Evolutionary conservation across 2,888 invertebrate genomes (phyloP).

Genomic region (Callosobruchus maculatus): DNA sequence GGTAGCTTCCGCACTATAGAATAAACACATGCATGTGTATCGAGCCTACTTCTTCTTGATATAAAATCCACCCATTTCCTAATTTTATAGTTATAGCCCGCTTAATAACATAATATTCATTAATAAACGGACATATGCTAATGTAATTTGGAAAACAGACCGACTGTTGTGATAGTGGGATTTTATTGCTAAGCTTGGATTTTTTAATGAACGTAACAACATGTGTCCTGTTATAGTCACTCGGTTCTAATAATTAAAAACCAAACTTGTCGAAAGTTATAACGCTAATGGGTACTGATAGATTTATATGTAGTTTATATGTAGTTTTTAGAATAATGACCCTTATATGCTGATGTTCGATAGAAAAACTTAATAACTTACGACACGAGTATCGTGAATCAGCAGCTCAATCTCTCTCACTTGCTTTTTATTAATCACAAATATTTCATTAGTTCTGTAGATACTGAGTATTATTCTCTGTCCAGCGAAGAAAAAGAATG

Average conservation of each 20-base stretch:
- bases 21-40: not conserved
- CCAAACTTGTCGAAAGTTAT: not conserved
- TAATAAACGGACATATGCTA: slow-evolving; percentile 8
- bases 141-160: slow-evolving; percentile 9
- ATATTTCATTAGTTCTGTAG: no score
- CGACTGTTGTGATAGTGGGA: slow-evolving; percentile 5
- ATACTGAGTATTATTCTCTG: no score
- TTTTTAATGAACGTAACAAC: not conserved
- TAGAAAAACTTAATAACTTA: no score
- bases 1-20: not conserved
- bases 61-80: slow-evolving; percentile 27
- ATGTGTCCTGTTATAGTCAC: not conserved
- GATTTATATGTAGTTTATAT: not conserved
- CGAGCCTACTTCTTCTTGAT: not conserved
- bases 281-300: not conserved
- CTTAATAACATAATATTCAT: not conserved
- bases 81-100: slow-evolving; percentile 17
- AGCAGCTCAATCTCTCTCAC: no score
- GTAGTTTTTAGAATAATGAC: no score
- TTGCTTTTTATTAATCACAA: no score
- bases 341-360: no score
- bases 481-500: no score
- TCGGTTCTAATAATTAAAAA: not conserved
- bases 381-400: no score
- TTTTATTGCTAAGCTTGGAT: not conserved